Evolutionary conservation across 2,113 vertebrate species (phyloP), one percentile per base, ranked within the genome.

Genomic region (Gopherus evgoodei): DNA sequence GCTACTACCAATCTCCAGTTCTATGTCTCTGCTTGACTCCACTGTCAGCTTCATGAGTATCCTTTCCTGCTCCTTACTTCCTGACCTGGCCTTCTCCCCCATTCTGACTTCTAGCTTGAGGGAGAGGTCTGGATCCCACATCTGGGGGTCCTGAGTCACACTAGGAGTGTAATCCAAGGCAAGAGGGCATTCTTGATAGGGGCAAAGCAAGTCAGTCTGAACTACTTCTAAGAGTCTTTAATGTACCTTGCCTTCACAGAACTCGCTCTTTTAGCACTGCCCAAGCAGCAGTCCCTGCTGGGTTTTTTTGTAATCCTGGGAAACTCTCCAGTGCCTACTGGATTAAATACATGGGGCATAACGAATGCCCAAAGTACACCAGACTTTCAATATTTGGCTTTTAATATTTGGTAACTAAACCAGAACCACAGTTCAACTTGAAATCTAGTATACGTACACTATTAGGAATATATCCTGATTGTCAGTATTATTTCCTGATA

Each of bases 221-320:
- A 3, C 35, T 69, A 75, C 90, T 90, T 81, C 1, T 0, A 83
- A 81, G 47, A 42, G 7, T 22, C n/a, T 3, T 49, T 6, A 9
- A 79, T 54, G 21, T 52, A 81, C 57, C 24, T 85, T 72, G 9
- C n/a, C n/a, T 38, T 72, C 14, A 11, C 10, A 12, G 50, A 50
- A 54, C 11, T 91, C 83, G 35, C 29, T 90, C 57, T 87, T 89
- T 24, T 44, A 44, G 11, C 0, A 0, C 65, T 54, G 24, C 42
- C 57, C 12, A 27, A 89, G 87, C 24, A 89, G 24, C 83, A 92
- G n/a, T 11, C 50, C 21, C 29, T 12, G 65, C 8, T 81, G 59
- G 27, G 27, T 82, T 59, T 95, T 38, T 89, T 91, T 95, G 72
- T 84, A 42, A 38, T 11, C n/a, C 72, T 84, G 57, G 91, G 62